phyloP scores from a whole-genome alignment of 2,888 invertebrate species.

The Parelbella ahira region DNA sequence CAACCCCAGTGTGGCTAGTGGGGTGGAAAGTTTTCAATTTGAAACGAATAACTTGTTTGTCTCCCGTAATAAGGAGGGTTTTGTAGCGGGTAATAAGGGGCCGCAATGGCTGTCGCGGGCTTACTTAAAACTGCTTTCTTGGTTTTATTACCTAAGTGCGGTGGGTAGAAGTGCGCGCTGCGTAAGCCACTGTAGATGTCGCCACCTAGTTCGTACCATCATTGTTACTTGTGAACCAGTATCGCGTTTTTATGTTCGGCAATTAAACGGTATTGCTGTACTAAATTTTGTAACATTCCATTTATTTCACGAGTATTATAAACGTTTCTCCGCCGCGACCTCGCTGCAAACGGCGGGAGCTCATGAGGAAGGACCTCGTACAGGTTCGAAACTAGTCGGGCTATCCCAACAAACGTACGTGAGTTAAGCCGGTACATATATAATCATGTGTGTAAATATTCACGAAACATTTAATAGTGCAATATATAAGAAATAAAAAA shows the following conservation, averaged over 20 bases:
- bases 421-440: no score
- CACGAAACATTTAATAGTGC: no score
- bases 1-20: slow-evolving; percentile 70
- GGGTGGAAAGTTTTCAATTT: slow-evolving; percentile 80
- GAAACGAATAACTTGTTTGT: slow-evolving; percentile 80
- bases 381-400: no score
- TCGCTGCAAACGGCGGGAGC: no score
- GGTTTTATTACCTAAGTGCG: slow-evolving; percentile 75
- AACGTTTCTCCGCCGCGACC: no score
- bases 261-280: neutral
- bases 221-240: slow-evolving; percentile 4
- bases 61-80: slow-evolving; percentile 75
- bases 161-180: slow-evolving; percentile 53
- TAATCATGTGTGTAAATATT: no score
- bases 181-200: slow-evolving; percentile 31
- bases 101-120: slow-evolving; percentile 70
- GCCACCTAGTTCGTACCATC: slow-evolving; percentile 17
- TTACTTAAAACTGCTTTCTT: slow-evolving; percentile 77
- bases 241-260: neutral
- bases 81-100: slow-evolving; percentile 70
- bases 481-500: no score
- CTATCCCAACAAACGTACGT: no score
- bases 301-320: no score
- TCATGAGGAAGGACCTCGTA: no score
- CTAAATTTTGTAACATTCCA: neutral